Evolutionary conservation across 2,113 vertebrate species (phyloP), one percentile per base, ranked within the genome.

Genomic region (Sinocyclocheilus rhinocerous): DNA sequence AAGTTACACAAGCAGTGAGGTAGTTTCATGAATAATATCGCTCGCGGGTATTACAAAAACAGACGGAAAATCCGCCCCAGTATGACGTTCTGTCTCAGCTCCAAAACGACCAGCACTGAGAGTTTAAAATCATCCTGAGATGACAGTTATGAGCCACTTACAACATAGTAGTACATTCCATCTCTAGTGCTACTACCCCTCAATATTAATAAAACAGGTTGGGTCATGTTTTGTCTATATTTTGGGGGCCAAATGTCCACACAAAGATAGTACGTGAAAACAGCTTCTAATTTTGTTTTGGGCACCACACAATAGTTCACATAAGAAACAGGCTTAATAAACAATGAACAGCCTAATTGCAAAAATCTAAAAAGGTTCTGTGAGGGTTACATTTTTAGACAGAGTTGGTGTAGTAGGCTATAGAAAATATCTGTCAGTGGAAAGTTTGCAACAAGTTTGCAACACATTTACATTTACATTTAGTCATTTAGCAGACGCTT

Each of bases 71-170:
- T 75, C 82, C 67, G 12, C 69, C 69, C 48, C 11, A 11, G 13
- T 13, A 39, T 83, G 69, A 83, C 67, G 82, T 59, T 15, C 33
- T 59, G 82, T 84, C 82, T 83, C 29, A 9, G 8, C 65, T 36
- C 42, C 15, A 72, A 73, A 42, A 39, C 15, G 18, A 55, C 33
- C 15, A 59, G 50, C 22, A 57, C 48, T 73, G 33, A 20, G 48
- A 84, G 82, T 75, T 84, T 73, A 42, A 59, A 84, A 18, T n/a
- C 50, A 16, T 33, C 8, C 2, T 50, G 81, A 83, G 3, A 83
- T 73, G 67, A 73, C 81, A 83, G 33, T 83, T 83, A 83, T 82
- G 63, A 82, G 80, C 80, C 67, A 50, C 26, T 67, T 69, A 69
- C 33, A 26, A 61, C 12, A 79, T 20, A 81, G 33, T 26, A 67